Percentiles rank a stretch among this genome's conserved stretches.
phyloP scores from a whole-genome alignment of 2,888 invertebrate species.

The Yponomeuta evonymella region DNA sequence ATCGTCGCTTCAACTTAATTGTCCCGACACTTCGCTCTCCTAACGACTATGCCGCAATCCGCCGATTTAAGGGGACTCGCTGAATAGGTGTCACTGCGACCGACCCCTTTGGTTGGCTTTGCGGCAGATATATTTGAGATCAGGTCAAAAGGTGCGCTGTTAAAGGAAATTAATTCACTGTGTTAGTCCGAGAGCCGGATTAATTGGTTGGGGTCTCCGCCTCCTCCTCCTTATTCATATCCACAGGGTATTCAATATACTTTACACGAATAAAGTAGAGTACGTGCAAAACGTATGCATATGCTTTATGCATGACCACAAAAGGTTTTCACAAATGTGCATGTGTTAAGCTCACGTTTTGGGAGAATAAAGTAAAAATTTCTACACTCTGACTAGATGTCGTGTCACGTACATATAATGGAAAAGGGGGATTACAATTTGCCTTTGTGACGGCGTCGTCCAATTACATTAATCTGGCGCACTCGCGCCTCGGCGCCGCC shows the following conservation, averaged over 20 bases:
- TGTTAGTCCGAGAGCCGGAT: neutral
- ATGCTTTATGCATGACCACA: constrained; percentile 18
- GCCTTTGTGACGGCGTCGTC: constrained; percentile 73
- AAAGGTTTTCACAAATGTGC: constrained; percentile 29
- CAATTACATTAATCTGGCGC: constrained; percentile 74
- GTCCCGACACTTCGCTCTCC: constrained; percentile 72
- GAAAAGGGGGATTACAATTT: constrained; percentile 73
- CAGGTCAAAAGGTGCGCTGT: constrained; percentile 34
- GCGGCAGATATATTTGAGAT: constrained; percentile 47
- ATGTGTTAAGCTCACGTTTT: constrained; percentile 7
- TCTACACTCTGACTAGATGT: constrained; percentile 55
- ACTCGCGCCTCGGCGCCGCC: constrained; percentile 47
- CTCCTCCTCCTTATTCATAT: neutral
- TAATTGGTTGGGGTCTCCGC: neutral
- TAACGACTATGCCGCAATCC: constrained; percentile 73
- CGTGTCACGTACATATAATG: constrained; percentile 40
- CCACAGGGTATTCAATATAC: neutral
- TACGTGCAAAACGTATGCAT: constrained; percentile 35
- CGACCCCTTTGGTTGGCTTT: constrained; percentile 39
- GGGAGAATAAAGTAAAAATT: constrained; percentile 44
- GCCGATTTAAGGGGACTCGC: constrained; percentile 58
- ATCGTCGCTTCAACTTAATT: constrained; percentile 76
- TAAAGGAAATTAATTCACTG: neutral
- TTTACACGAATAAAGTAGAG: neutral
- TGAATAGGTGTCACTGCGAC: constrained; percentile 33